phyloP scores from a whole-genome alignment of 2,888 invertebrate genomes.

The Athalia circularis region DNA sequence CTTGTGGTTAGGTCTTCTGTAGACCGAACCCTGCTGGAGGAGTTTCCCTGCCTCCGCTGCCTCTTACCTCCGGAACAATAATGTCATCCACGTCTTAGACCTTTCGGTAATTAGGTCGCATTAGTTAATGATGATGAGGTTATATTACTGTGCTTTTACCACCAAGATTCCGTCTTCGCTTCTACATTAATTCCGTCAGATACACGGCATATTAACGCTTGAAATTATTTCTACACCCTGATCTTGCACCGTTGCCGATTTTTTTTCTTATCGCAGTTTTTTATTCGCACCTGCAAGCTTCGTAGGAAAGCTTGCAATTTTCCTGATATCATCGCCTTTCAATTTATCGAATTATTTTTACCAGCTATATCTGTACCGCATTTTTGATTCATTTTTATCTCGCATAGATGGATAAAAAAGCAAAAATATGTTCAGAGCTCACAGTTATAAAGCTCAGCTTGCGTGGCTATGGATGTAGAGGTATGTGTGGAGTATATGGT shows the following conservation, averaged over 20 bases:
- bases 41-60: slow-evolving; percentile 9
- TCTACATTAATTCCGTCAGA: not conserved
- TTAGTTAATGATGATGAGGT: slow-evolving; percentile 66
- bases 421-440: no score
- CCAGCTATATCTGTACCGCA: no score
- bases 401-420: no score
- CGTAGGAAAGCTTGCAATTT: no score
- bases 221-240: not conserved
- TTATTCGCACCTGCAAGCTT: not conserved
- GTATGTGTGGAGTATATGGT: slow-evolving; percentile 6
- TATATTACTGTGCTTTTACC: slow-evolving; percentile 60
- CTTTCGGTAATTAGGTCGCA: slow-evolving; percentile 66
- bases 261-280: not conserved
- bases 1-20: slow-evolving; percentile 50
- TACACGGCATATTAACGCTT: slow-evolving; percentile 44
- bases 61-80: slow-evolving; percentile 48
- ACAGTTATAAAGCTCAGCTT: no score
- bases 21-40: slow-evolving; percentile 7
- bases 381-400: no score
- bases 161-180: slow-evolving; percentile 11
- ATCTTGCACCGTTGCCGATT: not conserved
- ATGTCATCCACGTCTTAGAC: slow-evolving; percentile 65
- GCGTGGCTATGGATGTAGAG: no score
- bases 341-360: no score
- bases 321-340: no score